Percentiles rank a stretch among this genome's conserved stretches.
Evolutionary conservation across 2,797 vertebrate genomes (phyloP).

Genomic region (Propithecus deckenii): DNA sequence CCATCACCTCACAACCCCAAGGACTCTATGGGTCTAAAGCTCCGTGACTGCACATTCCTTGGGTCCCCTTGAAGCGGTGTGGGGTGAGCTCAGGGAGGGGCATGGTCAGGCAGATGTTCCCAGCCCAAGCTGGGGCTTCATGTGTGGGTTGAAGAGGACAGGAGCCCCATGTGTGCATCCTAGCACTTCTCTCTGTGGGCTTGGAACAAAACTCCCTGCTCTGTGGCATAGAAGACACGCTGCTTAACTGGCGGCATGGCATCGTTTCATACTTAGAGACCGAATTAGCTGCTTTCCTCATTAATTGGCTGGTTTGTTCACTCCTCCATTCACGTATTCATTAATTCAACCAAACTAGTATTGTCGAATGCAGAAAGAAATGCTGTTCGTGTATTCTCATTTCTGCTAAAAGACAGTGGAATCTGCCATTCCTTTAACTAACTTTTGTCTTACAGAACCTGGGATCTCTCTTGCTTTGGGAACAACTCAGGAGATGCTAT

Average conservation of each 20-base stretch:
- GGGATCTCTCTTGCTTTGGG: background rate
- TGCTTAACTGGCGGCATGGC: background rate
- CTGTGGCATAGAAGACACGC: background rate
- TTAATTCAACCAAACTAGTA: background rate
- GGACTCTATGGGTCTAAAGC: background rate
- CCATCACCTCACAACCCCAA: background rate
- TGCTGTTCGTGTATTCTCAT: background rate
- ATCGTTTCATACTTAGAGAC: background rate
- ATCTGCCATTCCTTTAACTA: background rate
- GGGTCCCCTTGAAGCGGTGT: background rate
- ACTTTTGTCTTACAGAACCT: background rate
- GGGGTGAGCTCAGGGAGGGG: background rate
- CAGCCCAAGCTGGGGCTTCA: background rate
- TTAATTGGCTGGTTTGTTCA: background rate
- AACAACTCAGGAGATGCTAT: background rate
- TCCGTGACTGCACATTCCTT: background rate
- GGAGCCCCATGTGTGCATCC: background rate
- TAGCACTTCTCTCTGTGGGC: background rate
- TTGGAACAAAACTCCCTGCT: background rate
- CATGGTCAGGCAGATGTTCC: background rate
- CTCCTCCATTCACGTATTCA: background rate
- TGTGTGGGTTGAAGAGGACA: background rate
- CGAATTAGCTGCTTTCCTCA: background rate
- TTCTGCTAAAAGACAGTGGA: conserved; percentile 20
- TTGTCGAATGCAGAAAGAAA: background rate